A percentile compares a stretch with the other conserved stretches of the same genome.
phyloP scores from a whole-genome alignment of 92 coral and sea anemone species.

The Virgularia gustaviana region DNA sequence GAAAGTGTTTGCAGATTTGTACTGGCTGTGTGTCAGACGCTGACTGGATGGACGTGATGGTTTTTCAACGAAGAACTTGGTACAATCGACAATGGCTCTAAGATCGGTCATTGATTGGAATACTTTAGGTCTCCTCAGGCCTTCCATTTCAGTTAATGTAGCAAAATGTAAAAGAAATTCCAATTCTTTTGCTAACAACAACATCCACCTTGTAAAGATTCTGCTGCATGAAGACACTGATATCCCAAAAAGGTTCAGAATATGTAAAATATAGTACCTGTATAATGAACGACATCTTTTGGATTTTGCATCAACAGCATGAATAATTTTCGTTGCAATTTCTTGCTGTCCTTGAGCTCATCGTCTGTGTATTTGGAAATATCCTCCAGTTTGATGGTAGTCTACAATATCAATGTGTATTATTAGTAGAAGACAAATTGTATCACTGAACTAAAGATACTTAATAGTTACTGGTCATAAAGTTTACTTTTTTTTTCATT shows the following conservation, averaged over 20 bases:
- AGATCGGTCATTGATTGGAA: not conserved
- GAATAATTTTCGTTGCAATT: not conserved
- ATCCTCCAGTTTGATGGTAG: not conserved
- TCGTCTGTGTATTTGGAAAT: not conserved
- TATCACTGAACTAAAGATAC: too few species aligned
- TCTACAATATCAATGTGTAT: too few species aligned
- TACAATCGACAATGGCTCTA: constrained; percentile 1
- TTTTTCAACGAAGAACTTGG: not conserved
- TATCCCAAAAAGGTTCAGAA: not conserved
- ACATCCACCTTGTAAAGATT: not conserved
- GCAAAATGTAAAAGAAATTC: not conserved
- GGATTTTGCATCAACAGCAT: not conserved
- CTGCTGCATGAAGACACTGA: not conserved
- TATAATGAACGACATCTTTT: not conserved
- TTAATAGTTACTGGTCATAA: too few species aligned
- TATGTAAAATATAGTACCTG: not conserved
- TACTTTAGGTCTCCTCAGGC: not conserved
- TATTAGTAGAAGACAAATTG: too few species aligned
- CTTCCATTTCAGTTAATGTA: not conserved
- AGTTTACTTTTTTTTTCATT: too few species aligned
- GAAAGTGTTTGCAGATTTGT: too few species aligned
- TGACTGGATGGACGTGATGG: not conserved
- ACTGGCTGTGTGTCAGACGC: not conserved
- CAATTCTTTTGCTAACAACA: not conserved
- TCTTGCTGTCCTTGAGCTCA: not conserved